These are phyloP conservation scores for Amblyopsis rosae DNA, from an alignment of 2,113 vertebrate species.

Conservation along the genomic window DNA sequence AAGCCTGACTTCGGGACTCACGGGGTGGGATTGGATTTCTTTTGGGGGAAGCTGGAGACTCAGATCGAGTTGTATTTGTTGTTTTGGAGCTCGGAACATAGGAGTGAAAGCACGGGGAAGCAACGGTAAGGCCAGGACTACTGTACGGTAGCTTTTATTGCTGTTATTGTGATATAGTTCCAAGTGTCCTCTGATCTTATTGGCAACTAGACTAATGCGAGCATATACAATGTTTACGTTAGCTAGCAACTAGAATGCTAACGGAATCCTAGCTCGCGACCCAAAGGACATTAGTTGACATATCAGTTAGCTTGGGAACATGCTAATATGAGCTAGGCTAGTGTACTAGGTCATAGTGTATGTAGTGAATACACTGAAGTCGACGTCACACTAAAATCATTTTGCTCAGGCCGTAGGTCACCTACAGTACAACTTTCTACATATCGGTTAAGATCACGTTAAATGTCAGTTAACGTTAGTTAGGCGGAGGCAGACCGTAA, in stretches of 20 bases:
- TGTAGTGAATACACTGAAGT: neutral
- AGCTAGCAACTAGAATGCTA: slow-evolving; percentile 44
- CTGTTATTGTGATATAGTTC: slow-evolving; percentile 6
- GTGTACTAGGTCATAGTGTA: neutral
- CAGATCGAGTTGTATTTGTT: slow-evolving; percentile 46
- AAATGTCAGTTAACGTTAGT: too few relatives aligned
- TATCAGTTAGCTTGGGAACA: neutral
- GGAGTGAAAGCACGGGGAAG: slow-evolving; percentile 64
- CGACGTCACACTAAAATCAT: too few relatives aligned
- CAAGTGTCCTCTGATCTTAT: slow-evolving; percentile 29
- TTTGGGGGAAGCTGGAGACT: slow-evolving; percentile 26
- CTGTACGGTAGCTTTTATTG: neutral
- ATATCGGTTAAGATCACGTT: too few relatives aligned
- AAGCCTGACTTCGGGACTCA: slow-evolving; percentile 41
- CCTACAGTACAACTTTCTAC: too few relatives aligned
- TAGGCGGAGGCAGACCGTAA: neutral
- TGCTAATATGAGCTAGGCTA: neutral
- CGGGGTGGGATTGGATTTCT: slow-evolving; percentile 56
- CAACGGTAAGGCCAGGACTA: slow-evolving; percentile 59
- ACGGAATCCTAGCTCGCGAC: neutral
- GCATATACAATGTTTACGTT: slow-evolving; percentile 30
- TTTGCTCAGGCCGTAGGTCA: too few relatives aligned
- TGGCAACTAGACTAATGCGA: slow-evolving; percentile 31
- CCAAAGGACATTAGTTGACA: neutral
- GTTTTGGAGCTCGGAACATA: slow-evolving; percentile 47